Conservation (phyloP, 2,797 vertebrate genomes). For the Margarornis squamiger region DNA sequence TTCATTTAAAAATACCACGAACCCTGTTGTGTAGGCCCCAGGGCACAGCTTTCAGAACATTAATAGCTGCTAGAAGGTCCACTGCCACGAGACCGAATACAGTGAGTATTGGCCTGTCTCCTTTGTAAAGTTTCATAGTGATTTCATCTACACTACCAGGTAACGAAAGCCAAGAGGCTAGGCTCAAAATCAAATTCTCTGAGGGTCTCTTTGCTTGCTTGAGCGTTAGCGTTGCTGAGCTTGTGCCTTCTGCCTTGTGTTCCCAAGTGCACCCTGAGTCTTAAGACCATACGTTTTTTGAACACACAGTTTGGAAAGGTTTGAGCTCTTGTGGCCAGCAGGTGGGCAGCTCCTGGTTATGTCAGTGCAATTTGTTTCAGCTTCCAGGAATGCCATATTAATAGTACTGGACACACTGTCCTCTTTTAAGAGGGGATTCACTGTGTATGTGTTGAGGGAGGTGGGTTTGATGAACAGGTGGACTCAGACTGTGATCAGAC, state of each 20-base stretch:
- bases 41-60: not conserved
- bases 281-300: not conserved
- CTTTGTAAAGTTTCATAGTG: not conserved
- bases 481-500: not conserved
- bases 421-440: not conserved
- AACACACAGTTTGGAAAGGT: not conserved
- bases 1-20: not conserved
- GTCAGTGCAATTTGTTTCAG: not conserved
- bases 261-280: not conserved
- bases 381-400: not conserved
- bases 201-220: not conserved
- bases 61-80: not conserved
- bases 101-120: not conserved
- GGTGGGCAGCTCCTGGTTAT: not conserved
- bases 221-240: not conserved
- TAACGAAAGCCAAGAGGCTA: not conserved
- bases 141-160: not conserved
- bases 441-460: not conserved
- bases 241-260: not conserved
- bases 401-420: accelerated
- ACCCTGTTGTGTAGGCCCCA: not conserved
- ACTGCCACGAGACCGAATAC: accelerated
- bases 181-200: not conserved
- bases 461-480: not conserved
- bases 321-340: not conserved